Conservation (phyloP, 2,113 vertebrate genomes). For the Lagopus leucura region DNA sequence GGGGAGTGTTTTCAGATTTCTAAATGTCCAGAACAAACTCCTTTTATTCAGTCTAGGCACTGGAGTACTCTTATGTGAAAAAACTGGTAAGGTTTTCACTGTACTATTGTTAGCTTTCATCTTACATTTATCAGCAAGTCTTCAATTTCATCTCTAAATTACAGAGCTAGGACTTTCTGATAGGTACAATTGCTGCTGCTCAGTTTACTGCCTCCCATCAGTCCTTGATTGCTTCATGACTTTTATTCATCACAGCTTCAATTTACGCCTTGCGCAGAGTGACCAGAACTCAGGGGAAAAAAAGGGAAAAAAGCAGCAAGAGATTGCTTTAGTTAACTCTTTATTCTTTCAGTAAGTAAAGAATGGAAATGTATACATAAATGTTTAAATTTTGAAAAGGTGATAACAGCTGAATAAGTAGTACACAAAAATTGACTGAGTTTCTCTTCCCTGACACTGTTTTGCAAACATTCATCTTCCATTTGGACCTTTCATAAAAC, state of each 20-base stretch:
- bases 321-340: background rate
- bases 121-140: constrained; percentile 44
- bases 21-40: background rate
- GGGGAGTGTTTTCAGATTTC: background rate
- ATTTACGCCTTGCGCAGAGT: constrained; percentile 38
- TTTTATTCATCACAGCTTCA: constrained; percentile 48
- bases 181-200: constrained; percentile 2
- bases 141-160: constrained; percentile 62
- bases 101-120: constrained; percentile 34
- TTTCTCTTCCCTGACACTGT: background rate
- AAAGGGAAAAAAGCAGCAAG: background rate
- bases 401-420: background rate
- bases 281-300: background rate
- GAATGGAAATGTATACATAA: background rate
- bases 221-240: constrained; percentile 21
- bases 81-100: background rate
- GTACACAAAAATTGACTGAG: background rate
- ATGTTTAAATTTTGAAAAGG: background rate
- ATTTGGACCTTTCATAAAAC: background rate
- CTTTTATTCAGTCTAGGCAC: background rate
- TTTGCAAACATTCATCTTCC: background rate
- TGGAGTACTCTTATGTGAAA: background rate
- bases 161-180: constrained; percentile 28
- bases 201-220: constrained; percentile 25
- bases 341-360: background rate